Evolutionary conservation across 2,113 vertebrate species (phyloP).

Genomic region (Phylloscopus trochiloides): DNA sequence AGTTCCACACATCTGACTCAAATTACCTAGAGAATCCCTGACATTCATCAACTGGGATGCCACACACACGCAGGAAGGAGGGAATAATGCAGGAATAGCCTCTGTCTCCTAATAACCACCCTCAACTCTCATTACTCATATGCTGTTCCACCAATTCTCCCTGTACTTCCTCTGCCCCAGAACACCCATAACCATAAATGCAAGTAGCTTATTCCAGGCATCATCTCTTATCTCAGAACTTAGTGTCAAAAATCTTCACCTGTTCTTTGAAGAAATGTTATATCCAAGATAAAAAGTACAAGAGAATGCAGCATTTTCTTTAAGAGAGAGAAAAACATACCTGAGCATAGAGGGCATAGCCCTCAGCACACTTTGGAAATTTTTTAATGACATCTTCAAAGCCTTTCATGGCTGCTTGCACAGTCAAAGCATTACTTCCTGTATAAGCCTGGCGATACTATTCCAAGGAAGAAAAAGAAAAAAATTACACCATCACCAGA

Average conservation of each 20-base stretch:
- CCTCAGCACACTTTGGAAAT: conserved; percentile 95
- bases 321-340: conserved; percentile 64
- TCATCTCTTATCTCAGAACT: not conserved
- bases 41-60: not conserved
- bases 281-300: not conserved
- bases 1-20: not conserved
- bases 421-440: conserved; percentile 91
- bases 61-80: not conserved
- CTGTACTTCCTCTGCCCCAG: not conserved
- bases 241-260: not conserved
- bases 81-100: not conserved
- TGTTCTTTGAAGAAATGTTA: not conserved
- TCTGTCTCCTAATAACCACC: not conserved
- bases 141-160: not conserved
- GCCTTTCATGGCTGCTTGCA: conserved; percentile 94
- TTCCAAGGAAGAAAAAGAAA: not conserved
- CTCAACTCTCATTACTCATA: not conserved
- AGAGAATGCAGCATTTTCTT: not conserved
- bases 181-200: not conserved
- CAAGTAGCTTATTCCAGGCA: not conserved
- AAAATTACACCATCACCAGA: not conserved
- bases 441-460: conserved; percentile 98
- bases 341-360: conserved; percentile 97
- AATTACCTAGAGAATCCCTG: not conserved
- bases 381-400: conserved; percentile 95